Conservation (phyloP, 2,797 vertebrate species). For the Zenarchopterus dispar region DNA sequence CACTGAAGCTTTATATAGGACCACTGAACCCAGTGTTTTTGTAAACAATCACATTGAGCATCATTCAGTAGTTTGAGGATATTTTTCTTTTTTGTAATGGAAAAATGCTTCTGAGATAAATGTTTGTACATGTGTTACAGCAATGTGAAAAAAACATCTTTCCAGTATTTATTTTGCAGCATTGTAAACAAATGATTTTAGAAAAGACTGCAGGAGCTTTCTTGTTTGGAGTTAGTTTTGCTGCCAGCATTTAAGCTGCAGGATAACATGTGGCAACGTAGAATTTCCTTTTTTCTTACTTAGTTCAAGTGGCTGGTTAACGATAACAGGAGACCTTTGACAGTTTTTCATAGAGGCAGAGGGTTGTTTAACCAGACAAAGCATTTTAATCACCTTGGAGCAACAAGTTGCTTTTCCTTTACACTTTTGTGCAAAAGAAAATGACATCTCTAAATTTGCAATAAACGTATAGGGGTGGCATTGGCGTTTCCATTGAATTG, state of each 20-base stretch:
- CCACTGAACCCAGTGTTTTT: background rate
- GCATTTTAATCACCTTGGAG: background rate
- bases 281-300: background rate
- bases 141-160: no score
- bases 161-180: background rate
- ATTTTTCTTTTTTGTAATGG: no score
- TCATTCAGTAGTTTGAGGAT: no score
- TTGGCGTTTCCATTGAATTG: no score
- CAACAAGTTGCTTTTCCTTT: no score
- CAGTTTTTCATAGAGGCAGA: background rate
- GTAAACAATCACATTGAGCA: background rate
- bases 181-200: background rate
- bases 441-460: no score
- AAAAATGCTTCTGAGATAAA: no score
- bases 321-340: background rate
- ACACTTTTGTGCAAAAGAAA: no score
- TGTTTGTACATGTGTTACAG: no score
- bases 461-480: no score
- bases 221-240: no score
- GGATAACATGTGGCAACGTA: constrained; percentile 1
- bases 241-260: background rate
- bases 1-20: background rate
- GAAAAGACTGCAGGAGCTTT: background rate
- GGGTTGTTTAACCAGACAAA: background rate
- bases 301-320: background rate